Evolutionary conservation across 1,140 invertebrate species (phyloP), one percentile per base, ranked within the genome.

Genomic region (Choristoneura fumiferana): DNA sequence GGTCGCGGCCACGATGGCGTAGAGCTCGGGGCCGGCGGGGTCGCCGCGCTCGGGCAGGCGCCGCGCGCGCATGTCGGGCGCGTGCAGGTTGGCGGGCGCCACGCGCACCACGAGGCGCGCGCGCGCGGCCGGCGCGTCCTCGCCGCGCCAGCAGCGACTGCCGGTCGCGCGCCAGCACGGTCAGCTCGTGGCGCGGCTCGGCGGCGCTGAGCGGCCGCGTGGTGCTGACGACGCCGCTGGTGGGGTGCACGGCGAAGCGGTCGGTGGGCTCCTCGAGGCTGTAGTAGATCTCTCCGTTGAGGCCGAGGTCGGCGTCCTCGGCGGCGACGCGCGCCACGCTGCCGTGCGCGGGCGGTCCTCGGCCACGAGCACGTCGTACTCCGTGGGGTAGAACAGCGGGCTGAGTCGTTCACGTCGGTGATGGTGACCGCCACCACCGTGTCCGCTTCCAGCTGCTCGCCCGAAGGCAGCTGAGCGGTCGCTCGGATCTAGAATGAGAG

Each of bases 221-320:
- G 5, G 98, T 91, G 1, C 95, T 95, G 36, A 99, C 93, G 8
- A 97, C 93, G 1, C 98, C 98, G 9, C 94, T 96, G 22, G 97
- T 96, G 8, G 97, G n/a, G 89, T 99, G 96, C 57, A 98, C 94
- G 4, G 96, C 95, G 83, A 98, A 98, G 62, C 94, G 93, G 65
- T 96, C 93, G 4, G 94, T 96, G 12, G 92, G 89, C 60, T 97
- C 92, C n/a, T 92, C 90, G 67, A 99, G 95, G 84, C 95, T 98
- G 83, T 98, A 99, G 85, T 99, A 99, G 67, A 99, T 97, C 89
- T 99, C 96, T 1, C 97, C 96, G 81, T 99, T 99, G 49, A 95
- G 92, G 0, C 97, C 98, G 8, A 97, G 89, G 84, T 99, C 98
- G 5, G 98, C 97, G 89, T 99, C 98, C 73, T 97, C 96, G 0